A percentile compares a stretch with the other conserved stretches of the same genome.
phyloP scores from a whole-genome alignment of 2,113 vertebrate species.

The Coturnix japonica region DNA sequence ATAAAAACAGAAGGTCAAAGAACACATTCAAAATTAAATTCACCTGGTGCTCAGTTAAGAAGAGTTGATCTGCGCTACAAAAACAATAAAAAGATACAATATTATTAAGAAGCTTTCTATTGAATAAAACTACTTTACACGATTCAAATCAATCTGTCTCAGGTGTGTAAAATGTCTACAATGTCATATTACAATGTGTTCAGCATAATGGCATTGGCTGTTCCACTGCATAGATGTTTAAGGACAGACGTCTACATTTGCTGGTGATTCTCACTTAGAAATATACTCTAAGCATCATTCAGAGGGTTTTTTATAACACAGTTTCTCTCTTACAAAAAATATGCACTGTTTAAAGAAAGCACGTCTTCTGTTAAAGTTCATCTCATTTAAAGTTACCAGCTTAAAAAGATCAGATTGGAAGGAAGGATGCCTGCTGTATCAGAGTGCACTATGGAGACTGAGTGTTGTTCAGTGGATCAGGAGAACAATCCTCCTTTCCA shows the following conservation, averaged over 20 bases:
- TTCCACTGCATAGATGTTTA: background rate
- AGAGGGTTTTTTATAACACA: background rate
- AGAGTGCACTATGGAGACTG: background rate
- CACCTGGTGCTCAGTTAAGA: background rate
- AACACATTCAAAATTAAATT: conserved; percentile 26
- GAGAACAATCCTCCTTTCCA: background rate
- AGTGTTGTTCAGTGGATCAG: background rate
- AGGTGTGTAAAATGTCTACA: background rate
- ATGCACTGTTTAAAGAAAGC: background rate
- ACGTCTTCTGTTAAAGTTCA: background rate
- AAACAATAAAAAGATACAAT: background rate
- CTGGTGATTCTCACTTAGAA: conserved; percentile 5
- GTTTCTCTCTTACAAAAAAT: background rate
- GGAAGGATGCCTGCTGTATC: background rate
- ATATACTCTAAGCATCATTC: background rate
- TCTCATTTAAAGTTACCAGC: background rate
- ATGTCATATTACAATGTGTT: background rate
- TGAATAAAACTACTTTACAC: background rate
- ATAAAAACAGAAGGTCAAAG: conserved; percentile 2
- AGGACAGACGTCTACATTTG: background rate
- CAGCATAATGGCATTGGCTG: background rate
- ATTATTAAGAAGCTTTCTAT: background rate
- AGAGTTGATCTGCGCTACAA: background rate
- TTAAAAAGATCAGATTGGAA: background rate
- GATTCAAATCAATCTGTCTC: background rate